Conservation (phyloP, 2,113 vertebrate species). For the Dicentrarchus labrax region DNA sequence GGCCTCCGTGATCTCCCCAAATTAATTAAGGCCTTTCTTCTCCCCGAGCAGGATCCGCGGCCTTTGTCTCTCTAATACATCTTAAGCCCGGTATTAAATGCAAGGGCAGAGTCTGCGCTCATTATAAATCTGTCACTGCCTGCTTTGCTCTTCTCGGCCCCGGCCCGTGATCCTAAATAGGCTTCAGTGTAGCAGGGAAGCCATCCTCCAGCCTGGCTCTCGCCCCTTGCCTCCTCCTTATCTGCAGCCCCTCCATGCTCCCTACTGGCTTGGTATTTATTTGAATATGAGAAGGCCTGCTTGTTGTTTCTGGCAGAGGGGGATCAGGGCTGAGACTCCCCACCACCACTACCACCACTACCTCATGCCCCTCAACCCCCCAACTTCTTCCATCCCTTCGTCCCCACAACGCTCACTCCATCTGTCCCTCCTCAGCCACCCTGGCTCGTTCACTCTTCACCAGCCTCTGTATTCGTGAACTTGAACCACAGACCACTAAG, state of each 20-base stretch:
- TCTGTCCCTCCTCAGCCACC: slow-evolving; percentile 63
- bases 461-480: slow-evolving; percentile 69
- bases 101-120: slow-evolving; percentile 58
- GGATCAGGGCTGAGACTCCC: slow-evolving; percentile 58
- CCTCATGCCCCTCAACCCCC: slow-evolving; percentile 39
- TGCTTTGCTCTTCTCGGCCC: slow-evolving; percentile 69
- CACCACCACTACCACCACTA: slow-evolving; percentile 23
- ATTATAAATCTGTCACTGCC: slow-evolving; percentile 82
- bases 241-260: slow-evolving; percentile 63
- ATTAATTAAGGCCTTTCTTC: slow-evolving; percentile 87
- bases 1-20: slow-evolving; percentile 80
- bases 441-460: slow-evolving; percentile 51
- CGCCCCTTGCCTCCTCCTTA: slow-evolving; percentile 66
- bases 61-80: slow-evolving; percentile 75
- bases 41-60: slow-evolving; percentile 55
- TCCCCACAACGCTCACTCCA: slow-evolving; percentile 38
- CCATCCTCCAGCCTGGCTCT: slow-evolving; percentile 52
- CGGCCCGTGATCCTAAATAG: slow-evolving; percentile 60
- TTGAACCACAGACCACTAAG: slow-evolving; percentile 59
- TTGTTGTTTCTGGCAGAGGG: slow-evolving; percentile 84
- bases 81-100: slow-evolving; percentile 79
- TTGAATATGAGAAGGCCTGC: slow-evolving; percentile 83
- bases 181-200: slow-evolving; percentile 69
- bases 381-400: slow-evolving; percentile 49
- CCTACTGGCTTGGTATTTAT: slow-evolving; percentile 80